Evolutionary conservation across 2,888 invertebrate genomes (phyloP).

Genomic region (Apodemia hepburni): DNA sequence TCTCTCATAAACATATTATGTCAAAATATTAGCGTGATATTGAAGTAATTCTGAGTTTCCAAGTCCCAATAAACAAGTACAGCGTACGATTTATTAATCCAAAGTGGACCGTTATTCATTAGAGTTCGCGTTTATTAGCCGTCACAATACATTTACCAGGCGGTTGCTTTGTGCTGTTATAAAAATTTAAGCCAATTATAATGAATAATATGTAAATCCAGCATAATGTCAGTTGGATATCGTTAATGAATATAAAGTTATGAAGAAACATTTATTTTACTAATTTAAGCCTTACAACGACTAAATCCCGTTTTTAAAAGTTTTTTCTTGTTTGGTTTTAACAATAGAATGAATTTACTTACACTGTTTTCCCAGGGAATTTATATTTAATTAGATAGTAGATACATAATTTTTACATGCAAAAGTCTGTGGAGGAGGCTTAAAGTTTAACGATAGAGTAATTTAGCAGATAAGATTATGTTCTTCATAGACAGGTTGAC

Average conservation of each 20-base stretch:
- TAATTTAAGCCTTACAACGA: neutral
- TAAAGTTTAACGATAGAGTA: no score
- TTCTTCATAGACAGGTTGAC: no score
- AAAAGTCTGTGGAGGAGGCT: no score
- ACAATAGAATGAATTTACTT: neutral
- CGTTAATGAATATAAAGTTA: neutral
- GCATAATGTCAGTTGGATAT: slow-evolving; percentile 18
- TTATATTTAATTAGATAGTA: neutral
- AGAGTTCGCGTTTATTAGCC: slow-evolving; percentile 62
- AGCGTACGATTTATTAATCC: slow-evolving; percentile 57
- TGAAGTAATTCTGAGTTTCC: neutral
- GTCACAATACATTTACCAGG: slow-evolving; percentile 71
- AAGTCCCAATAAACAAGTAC: slow-evolving; percentile 1
- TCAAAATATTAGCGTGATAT: neutral
- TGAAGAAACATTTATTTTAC: neutral
- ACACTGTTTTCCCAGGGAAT: neutral
- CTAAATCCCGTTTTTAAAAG: neutral
- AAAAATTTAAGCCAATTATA: slow-evolving; percentile 31
- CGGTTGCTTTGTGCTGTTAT: slow-evolving; percentile 31
- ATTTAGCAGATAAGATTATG: no score
- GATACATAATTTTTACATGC: neutral
- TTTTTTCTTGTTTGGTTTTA: neutral
- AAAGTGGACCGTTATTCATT: slow-evolving; percentile 57
- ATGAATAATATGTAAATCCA: slow-evolving; percentile 22
- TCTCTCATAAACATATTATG: neutral